A percentile compares a stretch with the other conserved stretches of the same genome.
Evolutionary conservation across 1,140 invertebrate species (phyloP).

Genomic region (Eupeodes corollae): DNA sequence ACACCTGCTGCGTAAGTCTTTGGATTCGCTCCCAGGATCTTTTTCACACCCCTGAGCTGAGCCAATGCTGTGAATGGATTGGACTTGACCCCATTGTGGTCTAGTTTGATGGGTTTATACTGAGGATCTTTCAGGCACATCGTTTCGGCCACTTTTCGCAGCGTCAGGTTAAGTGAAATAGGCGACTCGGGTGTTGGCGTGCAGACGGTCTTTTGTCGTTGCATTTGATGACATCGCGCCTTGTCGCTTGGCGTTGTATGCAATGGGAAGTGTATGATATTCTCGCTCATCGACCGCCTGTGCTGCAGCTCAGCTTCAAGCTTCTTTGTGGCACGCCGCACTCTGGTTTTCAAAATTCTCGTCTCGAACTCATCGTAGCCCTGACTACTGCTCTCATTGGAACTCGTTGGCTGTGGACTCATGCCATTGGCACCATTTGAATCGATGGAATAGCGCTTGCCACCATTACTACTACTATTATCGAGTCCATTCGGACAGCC

Average conservation of each 20-base stretch:
- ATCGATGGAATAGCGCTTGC: too few species aligned
- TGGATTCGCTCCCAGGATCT: conserved; percentile 54
- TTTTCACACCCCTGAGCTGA: conserved; percentile 59
- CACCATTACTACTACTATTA: neutral
- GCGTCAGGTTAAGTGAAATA: conserved; percentile 38
- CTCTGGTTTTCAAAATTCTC: conserved; percentile 19
- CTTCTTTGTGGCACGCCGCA: conserved; percentile 37
- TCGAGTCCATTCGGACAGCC: neutral
- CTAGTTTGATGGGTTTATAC: conserved; percentile 52
- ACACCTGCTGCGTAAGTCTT: conserved; percentile 37
- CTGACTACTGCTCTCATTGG: neutral
- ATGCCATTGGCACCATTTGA: too few species aligned
- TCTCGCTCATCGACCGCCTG: conserved; percentile 58
- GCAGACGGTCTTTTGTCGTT: conserved; percentile 24
- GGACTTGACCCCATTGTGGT: conserved; percentile 32
- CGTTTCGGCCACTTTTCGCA: conserved; percentile 56
- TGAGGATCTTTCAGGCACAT: conserved; percentile 71
- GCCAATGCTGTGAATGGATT: conserved; percentile 61
- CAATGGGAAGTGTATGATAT: conserved; percentile 43
- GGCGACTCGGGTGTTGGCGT: conserved; percentile 20
- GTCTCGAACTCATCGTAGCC: conserved; percentile 22
- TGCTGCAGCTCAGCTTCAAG: conserved; percentile 38
- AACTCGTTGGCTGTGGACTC: neutral
- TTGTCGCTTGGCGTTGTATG: conserved; percentile 55
- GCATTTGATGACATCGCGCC: conserved; percentile 54